Conservation (phyloP, 2,113 vertebrate genomes). For the Talpa occidentalis region DNA sequence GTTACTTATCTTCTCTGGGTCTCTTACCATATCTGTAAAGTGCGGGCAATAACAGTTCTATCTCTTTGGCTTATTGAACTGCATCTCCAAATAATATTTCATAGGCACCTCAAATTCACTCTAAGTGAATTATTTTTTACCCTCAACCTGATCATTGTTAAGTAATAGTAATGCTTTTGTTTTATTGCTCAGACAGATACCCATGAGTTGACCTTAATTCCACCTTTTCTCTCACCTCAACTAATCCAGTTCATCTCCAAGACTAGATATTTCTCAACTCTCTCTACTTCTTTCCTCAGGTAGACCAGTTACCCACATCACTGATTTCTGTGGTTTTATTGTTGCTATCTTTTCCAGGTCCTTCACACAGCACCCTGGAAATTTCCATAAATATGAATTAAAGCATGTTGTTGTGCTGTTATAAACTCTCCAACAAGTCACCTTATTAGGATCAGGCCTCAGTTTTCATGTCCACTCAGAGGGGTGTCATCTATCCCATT, state of each 20-base stretch:
- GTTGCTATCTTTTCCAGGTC: too few species aligned
- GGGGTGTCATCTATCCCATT: fast-evolving
- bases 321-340: neutral
- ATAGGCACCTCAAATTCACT: neutral
- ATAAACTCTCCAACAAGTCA: neutral
- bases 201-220: neutral
- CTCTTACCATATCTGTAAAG: neutral
- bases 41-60: neutral
- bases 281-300: neutral
- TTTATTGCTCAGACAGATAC: neutral
- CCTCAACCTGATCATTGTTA: neutral
- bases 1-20: neutral
- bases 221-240: neutral
- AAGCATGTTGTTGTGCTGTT: neutral
- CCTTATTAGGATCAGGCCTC: neutral
- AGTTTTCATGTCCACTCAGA: neutral
- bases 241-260: neutral
- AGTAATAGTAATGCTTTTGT: neutral
- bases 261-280: neutral
- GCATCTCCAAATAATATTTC: slow-evolving; percentile 6
- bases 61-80: neutral
- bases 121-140: neutral
- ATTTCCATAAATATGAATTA: too few species aligned
- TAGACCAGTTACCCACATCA: neutral
- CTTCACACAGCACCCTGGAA: neutral